phyloP scores from a whole-genome alignment of 2,888 invertebrate species.

The Biston betularia region DNA sequence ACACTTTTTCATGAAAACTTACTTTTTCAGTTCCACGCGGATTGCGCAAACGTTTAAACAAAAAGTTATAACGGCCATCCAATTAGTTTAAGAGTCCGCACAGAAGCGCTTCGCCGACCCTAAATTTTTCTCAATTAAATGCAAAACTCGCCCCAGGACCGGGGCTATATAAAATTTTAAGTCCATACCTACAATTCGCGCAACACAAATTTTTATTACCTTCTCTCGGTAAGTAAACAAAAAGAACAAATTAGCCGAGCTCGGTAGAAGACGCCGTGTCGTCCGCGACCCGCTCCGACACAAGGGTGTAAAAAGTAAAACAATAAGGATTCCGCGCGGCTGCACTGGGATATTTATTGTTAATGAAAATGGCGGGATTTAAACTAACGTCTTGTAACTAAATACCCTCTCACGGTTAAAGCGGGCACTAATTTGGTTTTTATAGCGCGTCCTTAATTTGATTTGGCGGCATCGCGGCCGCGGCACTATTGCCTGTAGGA shows the following conservation, averaged over 20 bases:
- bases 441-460: constrained; percentile 87
- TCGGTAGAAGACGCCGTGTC: constrained; percentile 74
- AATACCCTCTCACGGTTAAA: constrained; percentile 86
- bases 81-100: constrained; percentile 84
- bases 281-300: constrained; percentile 64
- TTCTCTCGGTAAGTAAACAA: constrained; percentile 82
- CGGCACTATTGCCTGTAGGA: constrained; percentile 83
- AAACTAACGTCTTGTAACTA: constrained; percentile 87
- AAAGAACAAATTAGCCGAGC: constrained; percentile 82
- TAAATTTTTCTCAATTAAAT: constrained; percentile 85
- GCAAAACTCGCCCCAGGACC: constrained; percentile 79
- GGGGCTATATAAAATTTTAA: constrained; percentile 84
- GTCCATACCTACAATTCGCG: constrained; percentile 83
- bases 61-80: constrained; percentile 83
- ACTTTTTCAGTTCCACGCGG: constrained; percentile 42
- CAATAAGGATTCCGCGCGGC: constrained; percentile 85
- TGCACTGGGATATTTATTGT: constrained; percentile 86
- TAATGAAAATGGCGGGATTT: constrained; percentile 87
- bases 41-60: constrained; percentile 76
- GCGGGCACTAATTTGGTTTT: constrained; percentile 87
- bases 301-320: constrained; percentile 87
- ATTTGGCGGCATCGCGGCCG: constrained; percentile 85
- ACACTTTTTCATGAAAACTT: constrained; percentile 24
- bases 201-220: constrained; percentile 85
- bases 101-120: constrained; percentile 83